Evolutionary conservation across 2,797 vertebrate genomes (phyloP), one percentile per base, ranked within the genome.

Genomic region (Alca torda): DNA sequence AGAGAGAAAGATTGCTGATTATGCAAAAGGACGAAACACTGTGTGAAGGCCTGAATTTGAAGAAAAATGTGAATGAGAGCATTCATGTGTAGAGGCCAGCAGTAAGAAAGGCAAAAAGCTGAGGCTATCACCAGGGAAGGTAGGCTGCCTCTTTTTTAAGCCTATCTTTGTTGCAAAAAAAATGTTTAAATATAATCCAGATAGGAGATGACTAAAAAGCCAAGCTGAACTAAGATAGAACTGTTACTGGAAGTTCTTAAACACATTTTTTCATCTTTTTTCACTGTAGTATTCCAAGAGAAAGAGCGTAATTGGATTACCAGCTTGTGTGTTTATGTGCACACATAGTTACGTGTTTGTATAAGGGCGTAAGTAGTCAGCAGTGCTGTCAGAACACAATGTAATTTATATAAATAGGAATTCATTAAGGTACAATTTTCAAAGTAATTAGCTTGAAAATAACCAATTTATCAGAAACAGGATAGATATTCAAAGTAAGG

Each of bases 361-460:
- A 26, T 79, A 59, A 77, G 48, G 59, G 37, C 54, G 9, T 50
- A 84, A 81, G 48, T 41, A 72, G 64, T 72, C 69, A 76, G 54
- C 69, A 76, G 84, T 12, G n/a, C 64, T 81, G 80, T 84, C 70
- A 77, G 81, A 91, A 81, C n/a, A 46, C 48, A 33, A 30, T 57
- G 54, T 48, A 56, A 91, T 88, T 81, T 77, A 43, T 88, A 91
- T 41, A 85, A 76, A 85, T 72, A 85, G 65, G 76, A 85, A 73
- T 85, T 89, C 54, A 89, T 89, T 91, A 73, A 85, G 48, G 23
- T 82, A 63, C 73, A 73, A 89, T 89, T 91, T 91, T 85, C 60
- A 51, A 82, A 77, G 76, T 82, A 89, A 82, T 91, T 89, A 91
- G 54, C 60, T 68, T 89, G 70, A 91, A 94, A 94, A 89, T 77